Base-by-base conservation (phyloP, 2,888 invertebrate species). In the Orthosia cruda region DNA sequence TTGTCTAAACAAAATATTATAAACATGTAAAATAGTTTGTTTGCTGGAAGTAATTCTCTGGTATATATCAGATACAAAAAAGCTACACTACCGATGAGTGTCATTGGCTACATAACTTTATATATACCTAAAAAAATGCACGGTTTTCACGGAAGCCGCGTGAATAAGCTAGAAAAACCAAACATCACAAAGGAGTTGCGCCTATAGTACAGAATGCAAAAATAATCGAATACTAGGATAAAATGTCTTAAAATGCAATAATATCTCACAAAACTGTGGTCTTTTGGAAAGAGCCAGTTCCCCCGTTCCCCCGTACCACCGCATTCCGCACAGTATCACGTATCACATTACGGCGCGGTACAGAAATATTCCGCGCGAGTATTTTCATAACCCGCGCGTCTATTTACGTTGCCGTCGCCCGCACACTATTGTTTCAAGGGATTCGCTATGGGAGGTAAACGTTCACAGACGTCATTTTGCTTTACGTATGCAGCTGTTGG, bases 341-440 rank as follows among this genome's bases (percentile, higher is more conserved):
- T 87, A 86, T 88, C 88, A 65, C 68, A 62, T 88, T 88, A 84
- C 88, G 71, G n/a, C 26, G 71, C 72, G 69, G 81, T 74, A 80
- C 84, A 83, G 74, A 84, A 84, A 87, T 81, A 84, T 88, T 84
- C 87, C 69, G 77, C 77, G 77, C 82, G 86, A 58, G 88, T 88
- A 88, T 88, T 87, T 88, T 88, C 81, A 88, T 86, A 87, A 87
- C 76, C 59, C 71, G 75, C 18, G 70, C 49, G 52, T 67, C 84
- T 87, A 88, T 88, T 88, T 88, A 71, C 55, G 83, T 84, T 75
- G 58, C 76, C 62, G 81, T 82, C 71, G 64, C 75, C 64, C 66
- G 64, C 72, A 62, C 70, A 67, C 70, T 83, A 87, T 86, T 86
- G 85, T 87, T 86, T 40, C 69, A 86, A 64, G 76, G 71, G 76